Evolutionary conservation across 2,888 invertebrate genomes (phyloP), one percentile per base, ranked within the genome.

Genomic region (Cremastobaeus sp.): DNA sequence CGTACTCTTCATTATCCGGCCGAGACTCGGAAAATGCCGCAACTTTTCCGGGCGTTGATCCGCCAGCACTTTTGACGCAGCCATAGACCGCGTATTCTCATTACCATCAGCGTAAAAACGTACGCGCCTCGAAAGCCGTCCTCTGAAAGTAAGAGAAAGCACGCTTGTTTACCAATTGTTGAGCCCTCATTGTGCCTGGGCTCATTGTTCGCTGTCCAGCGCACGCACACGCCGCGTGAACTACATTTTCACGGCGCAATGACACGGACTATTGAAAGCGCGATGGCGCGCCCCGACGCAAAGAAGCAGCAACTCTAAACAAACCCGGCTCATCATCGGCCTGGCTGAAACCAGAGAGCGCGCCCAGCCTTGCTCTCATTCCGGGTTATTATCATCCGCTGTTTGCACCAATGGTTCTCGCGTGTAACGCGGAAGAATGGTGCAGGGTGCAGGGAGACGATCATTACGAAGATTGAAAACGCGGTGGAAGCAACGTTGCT

Each of bases 391-490:
- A 84, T 81, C 82, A 83, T 82, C 78, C 80, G 78, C 80, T 83
- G 82, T 78, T 78, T 78, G 60, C 79, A 74, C 57, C 64, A 73
- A 47, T 68, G 72, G 77, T 62, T 66, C 11, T 20, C 35, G 12
- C 48, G 41, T 35, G 39, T 12, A 59, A 25, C 34, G 62, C 68
- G 75, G 50, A 69, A 60, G 34, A 34, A 43, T 12, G 30, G 3
- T 1, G 21, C 21, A 17, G 47, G 43, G 12, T 45, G 30, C 43
- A 66, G 30, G 66, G 76, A 78, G 77, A 64, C 82, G 83, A 83
- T 85, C 85, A 85, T 85, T 84, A 85, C 83, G 83, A 78, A 85
- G 83, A 85, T 85, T 85, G 84, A 82, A 85, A 84, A 47, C 76
- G 77, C 76, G 74, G 78, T 80, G 77, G 78, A 74, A 37, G 77